Conservation (phyloP, 1,140 invertebrate genomes). For the Aphaenogaster ashmeadi region DNA sequence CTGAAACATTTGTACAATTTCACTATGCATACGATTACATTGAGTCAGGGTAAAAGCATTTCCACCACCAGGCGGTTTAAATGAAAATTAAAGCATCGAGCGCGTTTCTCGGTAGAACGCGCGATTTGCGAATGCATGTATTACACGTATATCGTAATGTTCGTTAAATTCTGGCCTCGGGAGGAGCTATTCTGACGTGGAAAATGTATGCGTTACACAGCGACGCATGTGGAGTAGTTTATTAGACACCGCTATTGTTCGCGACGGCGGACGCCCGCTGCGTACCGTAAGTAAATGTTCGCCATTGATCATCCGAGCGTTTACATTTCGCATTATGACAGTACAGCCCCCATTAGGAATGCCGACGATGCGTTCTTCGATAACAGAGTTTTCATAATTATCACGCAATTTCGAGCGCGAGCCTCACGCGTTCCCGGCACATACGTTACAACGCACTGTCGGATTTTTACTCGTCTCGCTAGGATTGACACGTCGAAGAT, state of each 20-base stretch:
- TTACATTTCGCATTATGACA: constrained; percentile 53
- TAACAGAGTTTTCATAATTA: constrained; percentile 45
- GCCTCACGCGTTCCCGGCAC: not conserved
- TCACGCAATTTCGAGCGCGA: constrained; percentile 47
- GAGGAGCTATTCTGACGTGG: constrained; percentile 61
- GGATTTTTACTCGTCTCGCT: not conserved
- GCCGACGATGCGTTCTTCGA: constrained; percentile 13
- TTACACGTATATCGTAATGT: constrained; percentile 35
- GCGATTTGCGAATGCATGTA: constrained; percentile 39
- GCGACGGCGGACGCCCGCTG: constrained; percentile 50
- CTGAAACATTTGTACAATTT: constrained; percentile 13
- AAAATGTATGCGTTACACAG: constrained; percentile 60
- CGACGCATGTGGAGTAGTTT: constrained; percentile 67
- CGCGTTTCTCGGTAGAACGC: not conserved
- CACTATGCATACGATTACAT: not conserved
- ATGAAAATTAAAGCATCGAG: constrained; percentile 32
- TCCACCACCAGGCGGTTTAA: constrained; percentile 23
- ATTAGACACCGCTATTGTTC: constrained; percentile 69
- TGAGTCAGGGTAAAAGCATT: constrained; percentile 22
- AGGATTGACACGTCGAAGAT: not conserved
- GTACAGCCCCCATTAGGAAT: constrained; percentile 7
- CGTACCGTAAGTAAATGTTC: constrained; percentile 56
- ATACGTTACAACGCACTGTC: not conserved
- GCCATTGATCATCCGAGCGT: constrained; percentile 61
- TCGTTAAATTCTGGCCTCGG: constrained; percentile 29